These are phyloP conservation scores for Tetramorium parvispinum DNA, from an alignment of 1,140 invertebrate genomes.

Conservation along the genomic window DNA sequence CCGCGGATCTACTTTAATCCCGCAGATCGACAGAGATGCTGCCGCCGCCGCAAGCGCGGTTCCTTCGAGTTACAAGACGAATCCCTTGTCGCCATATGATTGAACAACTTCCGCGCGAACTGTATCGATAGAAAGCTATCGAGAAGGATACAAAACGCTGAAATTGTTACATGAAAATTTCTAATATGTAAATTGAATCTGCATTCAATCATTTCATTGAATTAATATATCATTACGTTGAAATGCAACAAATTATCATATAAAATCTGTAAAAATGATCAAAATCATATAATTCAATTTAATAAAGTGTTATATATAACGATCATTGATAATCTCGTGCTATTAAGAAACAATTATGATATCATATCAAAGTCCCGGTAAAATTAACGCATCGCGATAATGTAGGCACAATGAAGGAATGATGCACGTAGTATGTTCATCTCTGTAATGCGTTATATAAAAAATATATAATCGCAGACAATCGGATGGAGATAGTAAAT, in stretches of 20 bases:
- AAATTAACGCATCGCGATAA: slow-evolving; percentile 26
- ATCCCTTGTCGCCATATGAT: neutral
- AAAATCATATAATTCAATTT: neutral
- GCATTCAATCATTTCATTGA: neutral
- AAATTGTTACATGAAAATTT: neutral
- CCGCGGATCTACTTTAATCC: slow-evolving; percentile 60
- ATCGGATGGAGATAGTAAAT: slow-evolving; percentile 47
- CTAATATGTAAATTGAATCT: neutral
- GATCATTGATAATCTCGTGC: neutral
- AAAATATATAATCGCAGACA: slow-evolving; percentile 13
- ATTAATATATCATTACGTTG: neutral
- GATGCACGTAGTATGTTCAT: neutral
- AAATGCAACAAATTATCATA: neutral
- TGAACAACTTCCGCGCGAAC: neutral
- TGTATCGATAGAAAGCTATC: neutral
- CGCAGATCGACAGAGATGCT: neutral
- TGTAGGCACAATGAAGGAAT: neutral
- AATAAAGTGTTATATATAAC: neutral
- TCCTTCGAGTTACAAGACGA: neutral
- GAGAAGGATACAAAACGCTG: neutral
- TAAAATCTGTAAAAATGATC: slow-evolving; percentile 17
- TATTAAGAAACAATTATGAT: neutral
- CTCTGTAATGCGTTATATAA: neutral
- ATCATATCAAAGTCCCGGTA: too few relatives aligned
- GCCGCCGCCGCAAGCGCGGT: too few relatives aligned